Evolutionary conservation across 2,113 vertebrate genomes (phyloP).

Genomic region (Orientallactaga bullata): DNA sequence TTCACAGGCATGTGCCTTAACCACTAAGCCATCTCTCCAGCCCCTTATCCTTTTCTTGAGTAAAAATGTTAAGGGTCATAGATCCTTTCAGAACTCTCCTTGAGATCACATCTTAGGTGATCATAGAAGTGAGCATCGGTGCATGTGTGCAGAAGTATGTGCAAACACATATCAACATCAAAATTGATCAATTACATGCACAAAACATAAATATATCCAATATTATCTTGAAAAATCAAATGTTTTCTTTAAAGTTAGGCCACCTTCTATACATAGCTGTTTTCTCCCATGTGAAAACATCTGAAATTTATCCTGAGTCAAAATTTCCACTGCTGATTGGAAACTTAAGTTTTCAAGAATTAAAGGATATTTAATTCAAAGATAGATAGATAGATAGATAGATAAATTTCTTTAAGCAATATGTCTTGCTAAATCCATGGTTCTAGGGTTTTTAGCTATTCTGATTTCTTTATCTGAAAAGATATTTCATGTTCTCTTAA

Average conservation of each 20-base stretch:
- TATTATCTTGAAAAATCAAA: background rate
- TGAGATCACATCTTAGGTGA: background rate
- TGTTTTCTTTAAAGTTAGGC: background rate
- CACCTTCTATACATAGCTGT: background rate
- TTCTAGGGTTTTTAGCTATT: slow-evolving; percentile 4
- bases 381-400: slow-evolving; percentile 46
- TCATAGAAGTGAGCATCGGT: background rate
- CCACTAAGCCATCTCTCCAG: too few species aligned
- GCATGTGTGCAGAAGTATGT: background rate
- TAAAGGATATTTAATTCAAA: background rate
- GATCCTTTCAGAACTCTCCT: background rate
- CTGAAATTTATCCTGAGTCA: slow-evolving; percentile 26
- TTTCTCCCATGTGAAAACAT: background rate
- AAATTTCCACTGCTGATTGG: slow-evolving; percentile 12
- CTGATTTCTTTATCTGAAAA: background rate
- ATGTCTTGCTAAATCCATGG: background rate
- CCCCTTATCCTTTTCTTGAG: background rate
- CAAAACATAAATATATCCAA: background rate
- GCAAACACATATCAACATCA: background rate
- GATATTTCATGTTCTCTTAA: background rate
- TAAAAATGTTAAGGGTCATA: background rate
- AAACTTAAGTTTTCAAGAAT: background rate
- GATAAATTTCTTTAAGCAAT: slow-evolving; percentile 7
- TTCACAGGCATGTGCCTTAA: too few species aligned
- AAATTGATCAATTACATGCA: background rate